These are phyloP conservation scores for Lithobius niger DNA, from an alignment of 1,140 invertebrate genomes.

Conservation along the genomic window DNA sequence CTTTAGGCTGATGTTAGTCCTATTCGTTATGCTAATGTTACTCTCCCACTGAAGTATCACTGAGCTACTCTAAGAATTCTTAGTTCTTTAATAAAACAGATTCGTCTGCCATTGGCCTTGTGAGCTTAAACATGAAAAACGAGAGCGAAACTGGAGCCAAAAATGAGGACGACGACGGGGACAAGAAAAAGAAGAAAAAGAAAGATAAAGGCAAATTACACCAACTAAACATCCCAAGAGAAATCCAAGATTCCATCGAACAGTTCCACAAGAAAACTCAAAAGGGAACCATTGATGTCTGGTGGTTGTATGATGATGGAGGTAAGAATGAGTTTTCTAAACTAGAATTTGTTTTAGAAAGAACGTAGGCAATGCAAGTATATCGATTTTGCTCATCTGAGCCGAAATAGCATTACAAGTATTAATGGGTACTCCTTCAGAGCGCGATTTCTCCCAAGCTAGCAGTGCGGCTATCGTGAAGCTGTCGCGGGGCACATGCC, in stretches of 20 bases:
- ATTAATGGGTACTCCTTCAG: too few relatives aligned
- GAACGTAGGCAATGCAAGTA: too few relatives aligned
- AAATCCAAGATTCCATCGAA: slow-evolving; percentile 49
- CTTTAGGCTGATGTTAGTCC: background rate
- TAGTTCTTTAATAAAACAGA: background rate
- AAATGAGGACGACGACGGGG: background rate
- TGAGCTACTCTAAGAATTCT: background rate
- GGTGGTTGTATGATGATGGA: slow-evolving; percentile 96
- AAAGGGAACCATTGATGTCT: slow-evolving; percentile 73
- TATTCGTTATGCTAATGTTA: background rate
- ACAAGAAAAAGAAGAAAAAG: slow-evolving; percentile 14
- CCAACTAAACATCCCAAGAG: slow-evolving; percentile 37
- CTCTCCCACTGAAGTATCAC: background rate
- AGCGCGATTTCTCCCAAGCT: too few relatives aligned
- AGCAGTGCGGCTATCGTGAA: too few relatives aligned
- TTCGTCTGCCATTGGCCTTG: background rate
- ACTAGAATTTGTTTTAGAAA: too few relatives aligned
- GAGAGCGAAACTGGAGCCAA: background rate
- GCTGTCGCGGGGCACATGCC: too few relatives aligned
- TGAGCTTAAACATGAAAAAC: background rate
- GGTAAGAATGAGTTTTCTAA: too few relatives aligned
- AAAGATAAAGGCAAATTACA: background rate
- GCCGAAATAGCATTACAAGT: too few relatives aligned
- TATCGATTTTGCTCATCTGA: too few relatives aligned
- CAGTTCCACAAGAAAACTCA: slow-evolving; percentile 37